phyloP scores from a whole-genome alignment of 2,888 invertebrate species.

The Diadegma fenestrale region DNA sequence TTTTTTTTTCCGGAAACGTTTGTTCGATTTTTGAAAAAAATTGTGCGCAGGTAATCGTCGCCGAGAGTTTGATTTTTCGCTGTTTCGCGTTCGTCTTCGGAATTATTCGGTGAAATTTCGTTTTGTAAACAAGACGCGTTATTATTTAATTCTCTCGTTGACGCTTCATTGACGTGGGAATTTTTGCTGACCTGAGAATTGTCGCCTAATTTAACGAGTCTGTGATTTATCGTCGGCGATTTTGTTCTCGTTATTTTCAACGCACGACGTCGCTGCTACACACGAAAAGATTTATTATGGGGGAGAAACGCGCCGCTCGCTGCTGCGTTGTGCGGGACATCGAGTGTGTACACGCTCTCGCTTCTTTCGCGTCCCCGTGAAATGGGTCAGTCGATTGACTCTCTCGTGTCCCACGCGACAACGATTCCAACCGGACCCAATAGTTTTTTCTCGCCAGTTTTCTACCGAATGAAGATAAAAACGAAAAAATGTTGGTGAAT shows the following conservation, averaged over 20 bases:
- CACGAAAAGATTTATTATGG: slow-evolving; percentile 46
- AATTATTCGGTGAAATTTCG: neutral
- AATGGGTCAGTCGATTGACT: slow-evolving; percentile 65
- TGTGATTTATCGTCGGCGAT: neutral
- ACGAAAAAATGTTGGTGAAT: neutral
- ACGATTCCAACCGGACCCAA: slow-evolving; percentile 21
- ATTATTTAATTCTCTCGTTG: neutral
- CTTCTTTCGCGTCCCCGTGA: slow-evolving; percentile 62
- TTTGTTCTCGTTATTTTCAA: neutral
- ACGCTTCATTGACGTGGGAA: neutral
- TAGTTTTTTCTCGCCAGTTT: neutral
- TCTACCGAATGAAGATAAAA: neutral
- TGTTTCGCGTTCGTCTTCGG: neutral
- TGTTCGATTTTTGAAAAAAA: neutral
- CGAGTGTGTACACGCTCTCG: slow-evolving; percentile 48
- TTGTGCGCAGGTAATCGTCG: neutral
- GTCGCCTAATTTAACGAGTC: neutral
- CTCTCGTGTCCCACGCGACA: slow-evolving; percentile 63
- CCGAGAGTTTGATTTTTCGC: neutral
- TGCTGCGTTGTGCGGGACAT: slow-evolving; percentile 39
- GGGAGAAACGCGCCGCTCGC: slow-evolving; percentile 30
- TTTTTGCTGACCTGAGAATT: neutral
- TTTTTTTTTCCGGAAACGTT: neutral
- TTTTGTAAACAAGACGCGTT: neutral
- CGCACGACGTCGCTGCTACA: slow-evolving; percentile 2